Evolutionary conservation across 2,113 vertebrate genomes (phyloP).

Genomic region (Malaclemys terrapin): DNA sequence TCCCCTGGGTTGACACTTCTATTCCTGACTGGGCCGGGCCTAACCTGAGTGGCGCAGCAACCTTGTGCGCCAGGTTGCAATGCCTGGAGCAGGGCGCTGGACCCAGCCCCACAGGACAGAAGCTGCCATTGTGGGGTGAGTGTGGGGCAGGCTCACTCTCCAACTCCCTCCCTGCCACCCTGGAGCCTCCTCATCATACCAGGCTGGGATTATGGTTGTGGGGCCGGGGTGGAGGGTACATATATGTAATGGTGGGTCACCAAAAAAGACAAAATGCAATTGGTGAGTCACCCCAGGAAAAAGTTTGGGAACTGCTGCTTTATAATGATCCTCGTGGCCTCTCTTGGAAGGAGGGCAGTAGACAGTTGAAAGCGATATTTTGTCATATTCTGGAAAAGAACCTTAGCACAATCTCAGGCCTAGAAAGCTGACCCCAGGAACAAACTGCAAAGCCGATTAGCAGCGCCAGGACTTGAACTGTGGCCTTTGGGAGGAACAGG

Average conservation of each 20-base stretch:
- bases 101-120: not conserved
- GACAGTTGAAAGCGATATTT: not conserved
- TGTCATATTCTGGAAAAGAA: not conserved
- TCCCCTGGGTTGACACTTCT: too few relatives aligned
- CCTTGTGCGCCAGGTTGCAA: too few relatives aligned
- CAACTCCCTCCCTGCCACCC: not conserved
- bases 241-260: not conserved
- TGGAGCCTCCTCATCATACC: not conserved
- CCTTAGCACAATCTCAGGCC: not conserved
- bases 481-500: not conserved
- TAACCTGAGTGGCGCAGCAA: too few relatives aligned
- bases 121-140: not conserved
- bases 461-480: not conserved
- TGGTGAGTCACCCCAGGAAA: not conserved
- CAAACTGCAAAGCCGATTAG: not conserved
- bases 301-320: not conserved
- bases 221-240: not conserved
- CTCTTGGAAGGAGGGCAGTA: not conserved
- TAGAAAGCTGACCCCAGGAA: not conserved
- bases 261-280: not conserved
- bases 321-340: not conserved
- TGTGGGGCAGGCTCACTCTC: not conserved
- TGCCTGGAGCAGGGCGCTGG: too few relatives aligned
- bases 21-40: too few relatives aligned
- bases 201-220: not conserved